A percentile compares a stretch with the other conserved stretches of the same genome.
Evolutionary conservation across 30 jellyfish, hydroid and myxozoan species (phyloP).

Genomic region (Cassiopea xamachana): DNA sequence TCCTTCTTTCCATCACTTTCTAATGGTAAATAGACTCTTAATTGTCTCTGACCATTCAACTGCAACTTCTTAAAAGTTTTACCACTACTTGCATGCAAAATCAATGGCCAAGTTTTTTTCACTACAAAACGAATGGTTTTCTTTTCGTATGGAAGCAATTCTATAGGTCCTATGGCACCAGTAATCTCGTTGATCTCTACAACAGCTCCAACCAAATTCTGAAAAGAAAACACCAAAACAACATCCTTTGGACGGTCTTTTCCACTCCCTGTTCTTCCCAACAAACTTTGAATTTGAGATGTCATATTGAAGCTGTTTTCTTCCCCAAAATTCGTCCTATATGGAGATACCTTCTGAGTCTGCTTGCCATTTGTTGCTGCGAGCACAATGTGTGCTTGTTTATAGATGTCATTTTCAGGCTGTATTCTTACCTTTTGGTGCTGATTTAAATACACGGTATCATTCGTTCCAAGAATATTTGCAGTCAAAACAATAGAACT

Average conservation of each 20-base stretch:
- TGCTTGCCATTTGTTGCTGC: slow-evolving; percentile 40
- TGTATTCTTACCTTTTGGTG: slow-evolving; percentile 63
- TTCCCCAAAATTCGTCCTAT: slow-evolving; percentile 44
- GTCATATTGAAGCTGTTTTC: slow-evolving; percentile 40
- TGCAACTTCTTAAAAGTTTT: slow-evolving; percentile 60
- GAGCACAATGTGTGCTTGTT: slow-evolving; percentile 72
- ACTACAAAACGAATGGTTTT: slow-evolving; percentile 56
- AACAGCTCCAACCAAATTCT: slow-evolving; percentile 49
- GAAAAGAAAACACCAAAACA: slow-evolving; percentile 31
- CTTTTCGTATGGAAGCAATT: slow-evolving; percentile 65
- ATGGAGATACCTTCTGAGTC: slow-evolving; percentile 29
- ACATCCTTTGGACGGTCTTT: slow-evolving; percentile 33
- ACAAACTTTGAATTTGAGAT: slow-evolving; percentile 31
- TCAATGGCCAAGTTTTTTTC: slow-evolving; percentile 85
- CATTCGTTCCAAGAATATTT: slow-evolving; percentile 67
- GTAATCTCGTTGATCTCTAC: slow-evolving; percentile 78
- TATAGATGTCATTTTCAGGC: slow-evolving; percentile 74
- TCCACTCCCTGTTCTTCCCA: neutral
- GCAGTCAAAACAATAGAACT: slow-evolving; percentile 78
- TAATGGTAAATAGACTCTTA: slow-evolving; percentile 55
- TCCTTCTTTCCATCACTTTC: slow-evolving; percentile 30
- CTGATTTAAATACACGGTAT: slow-evolving; percentile 66
- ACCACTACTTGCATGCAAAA: slow-evolving; percentile 82
- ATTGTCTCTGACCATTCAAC: slow-evolving; percentile 92
- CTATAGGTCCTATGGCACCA: slow-evolving; percentile 83